These are phyloP conservation scores for Xanthia icteritia DNA, from an alignment of 2,888 invertebrate genomes.

Conservation along the genomic window DNA sequence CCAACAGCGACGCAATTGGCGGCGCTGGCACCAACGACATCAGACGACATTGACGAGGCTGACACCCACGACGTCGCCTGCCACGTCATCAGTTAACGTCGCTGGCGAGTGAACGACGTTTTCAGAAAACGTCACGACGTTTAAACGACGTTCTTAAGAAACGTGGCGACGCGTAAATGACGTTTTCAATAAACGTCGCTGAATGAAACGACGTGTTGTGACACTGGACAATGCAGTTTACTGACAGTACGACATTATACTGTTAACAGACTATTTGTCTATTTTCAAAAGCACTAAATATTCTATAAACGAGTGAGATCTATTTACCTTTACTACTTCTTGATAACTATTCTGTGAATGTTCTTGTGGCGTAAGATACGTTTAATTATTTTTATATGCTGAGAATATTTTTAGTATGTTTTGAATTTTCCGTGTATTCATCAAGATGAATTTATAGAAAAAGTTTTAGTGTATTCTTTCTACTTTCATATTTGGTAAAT, in stretches of 20 bases:
- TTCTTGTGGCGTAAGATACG: conserved; percentile 48
- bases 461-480: not conserved
- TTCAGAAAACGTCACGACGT: not conserved
- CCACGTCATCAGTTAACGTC: conserved; percentile 75
- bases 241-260: conserved; percentile 39
- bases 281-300: conserved; percentile 50
- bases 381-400: not conserved
- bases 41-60: conserved; percentile 70
- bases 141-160: conserved; percentile 2
- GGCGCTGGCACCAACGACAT: conserved; percentile 71
- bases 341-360: conserved; percentile 42
- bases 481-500: not conserved
- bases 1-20: conserved; percentile 81
- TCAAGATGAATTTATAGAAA: not conserved
- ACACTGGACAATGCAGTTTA: conserved; percentile 50
- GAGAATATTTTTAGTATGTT: not conserved
- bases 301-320: conserved; percentile 54
- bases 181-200: conserved; percentile 14
- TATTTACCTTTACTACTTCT: conserved; percentile 56
- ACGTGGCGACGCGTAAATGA: not conserved
- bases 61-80: conserved; percentile 69
- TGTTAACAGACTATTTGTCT: conserved; percentile 45
- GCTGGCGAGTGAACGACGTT: conserved; percentile 35
- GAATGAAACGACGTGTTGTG: conserved; percentile 40
- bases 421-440: not conserved